phyloP scores from a whole-genome alignment of 2,888 invertebrate genomes.

The Zelleria hepariella region DNA sequence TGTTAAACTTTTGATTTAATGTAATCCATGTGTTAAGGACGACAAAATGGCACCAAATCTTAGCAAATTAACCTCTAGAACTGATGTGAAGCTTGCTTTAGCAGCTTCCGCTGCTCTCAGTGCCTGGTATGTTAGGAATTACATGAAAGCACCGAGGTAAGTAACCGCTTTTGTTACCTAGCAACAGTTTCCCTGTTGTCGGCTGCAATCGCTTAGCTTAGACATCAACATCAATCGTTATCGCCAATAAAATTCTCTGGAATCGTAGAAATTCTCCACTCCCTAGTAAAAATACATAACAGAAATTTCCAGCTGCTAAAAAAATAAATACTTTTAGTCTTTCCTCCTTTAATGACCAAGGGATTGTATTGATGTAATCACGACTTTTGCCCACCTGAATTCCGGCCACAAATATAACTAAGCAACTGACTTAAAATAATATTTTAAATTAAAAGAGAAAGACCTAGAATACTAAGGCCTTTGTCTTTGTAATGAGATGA shows the following conservation, averaged over 20 bases:
- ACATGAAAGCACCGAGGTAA: constrained; percentile 62
- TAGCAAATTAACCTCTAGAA: constrained; percentile 81
- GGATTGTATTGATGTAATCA: no score
- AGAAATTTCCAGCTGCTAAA: no score
- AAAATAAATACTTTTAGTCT: no score
- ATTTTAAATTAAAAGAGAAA: no score
- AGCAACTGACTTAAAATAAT: no score
- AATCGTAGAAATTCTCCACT: not conserved
- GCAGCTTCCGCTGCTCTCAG: constrained; percentile 76
- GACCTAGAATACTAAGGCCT: no score
- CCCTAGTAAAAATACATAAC: not conserved
- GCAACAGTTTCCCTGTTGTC: not conserved
- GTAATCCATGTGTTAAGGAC: not conserved
- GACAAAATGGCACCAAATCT: constrained; percentile 79
- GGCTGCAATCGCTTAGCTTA: not conserved
- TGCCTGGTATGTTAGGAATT: constrained; percentile 71
- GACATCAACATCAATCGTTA: not conserved
- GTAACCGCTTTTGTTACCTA: constrained; percentile 14
- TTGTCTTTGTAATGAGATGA: no score
- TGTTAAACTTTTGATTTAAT: not conserved
- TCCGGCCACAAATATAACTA: no score
- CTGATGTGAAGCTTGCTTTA: constrained; percentile 74
- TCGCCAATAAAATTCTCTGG: not conserved
- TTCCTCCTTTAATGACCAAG: no score
- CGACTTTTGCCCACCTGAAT: no score